A percentile compares a stretch with the other conserved stretches of the same genome.
Evolutionary conservation across 2,888 invertebrate genomes (phyloP).

Genomic region (Lasioglossum pauxillum): DNA sequence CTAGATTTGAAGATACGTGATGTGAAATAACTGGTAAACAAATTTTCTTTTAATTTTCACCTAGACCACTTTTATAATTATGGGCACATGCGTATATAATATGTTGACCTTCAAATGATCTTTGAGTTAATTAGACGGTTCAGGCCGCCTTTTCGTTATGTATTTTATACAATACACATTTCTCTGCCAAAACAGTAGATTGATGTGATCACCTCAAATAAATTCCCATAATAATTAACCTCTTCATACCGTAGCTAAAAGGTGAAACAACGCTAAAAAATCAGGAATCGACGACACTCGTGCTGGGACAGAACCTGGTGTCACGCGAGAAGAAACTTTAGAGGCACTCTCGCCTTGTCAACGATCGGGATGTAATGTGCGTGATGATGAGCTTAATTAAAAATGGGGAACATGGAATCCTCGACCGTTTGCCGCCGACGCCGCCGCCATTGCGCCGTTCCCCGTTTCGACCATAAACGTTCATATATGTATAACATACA

Average conservation of each 20-base stretch:
- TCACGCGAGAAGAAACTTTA: neutral
- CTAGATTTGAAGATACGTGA: too few species aligned
- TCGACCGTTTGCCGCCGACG: constrained; percentile 23
- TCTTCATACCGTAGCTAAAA: neutral
- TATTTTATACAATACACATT: too few species aligned
- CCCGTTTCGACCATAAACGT: neutral
- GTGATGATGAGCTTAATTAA: constrained; percentile 32
- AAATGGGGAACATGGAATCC: constrained; percentile 31
- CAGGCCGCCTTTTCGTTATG: too few species aligned
- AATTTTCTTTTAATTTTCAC: too few species aligned
- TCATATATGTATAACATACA: neutral
- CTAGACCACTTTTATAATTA: too few species aligned
- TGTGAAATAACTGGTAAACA: too few species aligned
- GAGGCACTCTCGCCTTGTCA: neutral
- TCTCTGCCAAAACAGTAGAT: too few species aligned
- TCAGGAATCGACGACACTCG: neutral
- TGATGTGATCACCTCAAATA: too few species aligned
- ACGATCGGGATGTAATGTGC: constrained; percentile 26
- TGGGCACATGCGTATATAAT: too few species aligned
- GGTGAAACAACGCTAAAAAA: neutral
- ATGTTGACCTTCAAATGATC: neutral
- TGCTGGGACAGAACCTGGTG: neutral
- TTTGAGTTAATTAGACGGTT: too few species aligned
- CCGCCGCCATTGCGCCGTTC: constrained; percentile 18
- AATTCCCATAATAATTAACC: too few species aligned